Evolutionary conservation across 2,797 vertebrate genomes (phyloP).

Genomic region (Tauraco hartlaubi): DNA sequence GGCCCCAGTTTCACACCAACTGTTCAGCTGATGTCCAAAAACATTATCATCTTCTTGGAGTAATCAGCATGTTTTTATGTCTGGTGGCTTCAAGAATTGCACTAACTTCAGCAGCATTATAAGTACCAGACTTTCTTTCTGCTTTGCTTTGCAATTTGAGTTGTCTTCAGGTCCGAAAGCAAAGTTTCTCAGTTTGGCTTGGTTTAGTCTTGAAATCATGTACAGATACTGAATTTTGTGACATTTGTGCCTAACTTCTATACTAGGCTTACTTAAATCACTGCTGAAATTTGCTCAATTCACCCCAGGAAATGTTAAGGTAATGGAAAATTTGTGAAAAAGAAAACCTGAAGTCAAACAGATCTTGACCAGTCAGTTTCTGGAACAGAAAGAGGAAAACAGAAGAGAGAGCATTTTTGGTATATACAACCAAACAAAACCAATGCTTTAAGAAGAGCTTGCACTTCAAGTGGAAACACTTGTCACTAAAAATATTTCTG

Average conservation of each 20-base stretch:
- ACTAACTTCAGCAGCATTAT: background rate
- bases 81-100: background rate
- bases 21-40: background rate
- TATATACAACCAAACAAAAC: background rate
- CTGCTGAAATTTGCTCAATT: background rate
- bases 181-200: background rate
- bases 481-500: background rate
- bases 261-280: background rate
- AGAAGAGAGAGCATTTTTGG: constrained; percentile 7
- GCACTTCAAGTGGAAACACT: background rate
- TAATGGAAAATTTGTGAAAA: background rate
- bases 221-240: background rate
- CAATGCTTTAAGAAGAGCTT: background rate
- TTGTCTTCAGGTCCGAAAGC: background rate
- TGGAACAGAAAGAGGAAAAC: constrained; percentile 36
- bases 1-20: background rate
- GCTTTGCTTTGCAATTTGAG: background rate
- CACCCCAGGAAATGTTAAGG: background rate
- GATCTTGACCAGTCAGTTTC: background rate
- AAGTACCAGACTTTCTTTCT: background rate
- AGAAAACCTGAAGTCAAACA: background rate
- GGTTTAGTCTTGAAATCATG: background rate
- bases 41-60: background rate
- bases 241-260: background rate
- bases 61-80: background rate